A percentile compares a stretch with the other conserved stretches of the same genome.
These are phyloP conservation scores for Oenanthe oenanthe DNA, from an alignment of 2,113 vertebrate genomes.

Conservation along the genomic window DNA sequence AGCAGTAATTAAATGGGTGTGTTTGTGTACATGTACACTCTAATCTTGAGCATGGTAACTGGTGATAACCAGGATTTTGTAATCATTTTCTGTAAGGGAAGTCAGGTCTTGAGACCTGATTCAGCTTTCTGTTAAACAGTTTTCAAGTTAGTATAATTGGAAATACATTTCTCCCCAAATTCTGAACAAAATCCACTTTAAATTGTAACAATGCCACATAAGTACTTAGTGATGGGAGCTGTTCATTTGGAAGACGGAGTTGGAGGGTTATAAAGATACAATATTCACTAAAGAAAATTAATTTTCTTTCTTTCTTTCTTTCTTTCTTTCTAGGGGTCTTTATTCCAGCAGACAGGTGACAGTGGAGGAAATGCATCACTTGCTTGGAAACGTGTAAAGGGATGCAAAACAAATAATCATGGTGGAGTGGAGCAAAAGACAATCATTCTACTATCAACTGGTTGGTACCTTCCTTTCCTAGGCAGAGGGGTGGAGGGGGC, in stretches of 20 bases:
- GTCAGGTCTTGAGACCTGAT: neutral
- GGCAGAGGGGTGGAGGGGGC: neutral
- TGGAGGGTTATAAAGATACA: neutral
- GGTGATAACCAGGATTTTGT: neutral
- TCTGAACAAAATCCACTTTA: neutral
- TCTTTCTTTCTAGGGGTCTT: slow-evolving; percentile 76
- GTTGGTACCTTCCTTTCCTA: slow-evolving; percentile 70
- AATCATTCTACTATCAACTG: slow-evolving; percentile 91
- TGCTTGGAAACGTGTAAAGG: slow-evolving; percentile 89
- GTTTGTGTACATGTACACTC: neutral
- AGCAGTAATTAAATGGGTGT: slow-evolving; percentile 5
- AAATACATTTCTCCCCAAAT: neutral
- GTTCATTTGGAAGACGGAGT: neutral
- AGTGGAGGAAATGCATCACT: slow-evolving; percentile 73
- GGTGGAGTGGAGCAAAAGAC: slow-evolving; percentile 80
- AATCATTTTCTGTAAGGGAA: neutral
- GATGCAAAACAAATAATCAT: slow-evolving; percentile 75
- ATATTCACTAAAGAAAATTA: neutral
- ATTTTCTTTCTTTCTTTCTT: slow-evolving; percentile 46
- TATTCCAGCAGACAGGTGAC: slow-evolving; percentile 77
- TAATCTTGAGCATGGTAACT: neutral
- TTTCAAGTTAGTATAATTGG: neutral
- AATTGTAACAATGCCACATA: neutral
- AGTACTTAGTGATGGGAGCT: neutral
- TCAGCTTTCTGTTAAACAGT: neutral